Conservation (phyloP, 2,888 invertebrate genomes). For the Scrobipalpa costella region DNA sequence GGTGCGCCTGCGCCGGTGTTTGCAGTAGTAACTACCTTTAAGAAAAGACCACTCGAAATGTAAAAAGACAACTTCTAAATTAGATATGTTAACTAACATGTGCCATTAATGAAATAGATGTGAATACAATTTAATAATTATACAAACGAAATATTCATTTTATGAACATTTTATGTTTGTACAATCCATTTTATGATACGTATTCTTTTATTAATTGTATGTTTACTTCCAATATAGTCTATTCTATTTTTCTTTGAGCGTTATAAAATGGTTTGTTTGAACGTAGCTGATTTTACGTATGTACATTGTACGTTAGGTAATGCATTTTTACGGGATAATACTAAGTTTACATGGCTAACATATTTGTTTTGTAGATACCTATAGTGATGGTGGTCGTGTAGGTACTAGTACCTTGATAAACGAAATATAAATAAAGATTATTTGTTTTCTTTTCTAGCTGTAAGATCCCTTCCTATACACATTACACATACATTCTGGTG, state of each 20-base stretch:
- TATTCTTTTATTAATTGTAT: neutral
- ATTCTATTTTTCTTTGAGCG: neutral
- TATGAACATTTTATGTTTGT: slow-evolving; percentile 16
- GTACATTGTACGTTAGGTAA: no score
- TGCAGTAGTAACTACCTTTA: slow-evolving; percentile 3
- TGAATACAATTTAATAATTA: slow-evolving; percentile 4
- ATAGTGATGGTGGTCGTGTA: slow-evolving; percentile 40
- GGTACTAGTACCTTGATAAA: slow-evolving; percentile 69
- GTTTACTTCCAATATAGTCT: neutral
- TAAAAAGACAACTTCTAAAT: slow-evolving; percentile 45
- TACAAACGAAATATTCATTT: slow-evolving; percentile 20
- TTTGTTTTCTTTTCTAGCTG: slow-evolving; percentile 21
- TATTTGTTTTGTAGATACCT: slow-evolving; percentile 52
- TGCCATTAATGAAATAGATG: slow-evolving; percentile 61
- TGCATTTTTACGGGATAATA: slow-evolving; percentile 21
- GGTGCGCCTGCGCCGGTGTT: no score
- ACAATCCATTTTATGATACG: neutral
- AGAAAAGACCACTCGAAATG: neutral
- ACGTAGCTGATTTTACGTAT: neutral
- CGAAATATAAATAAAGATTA: slow-evolving; percentile 46
- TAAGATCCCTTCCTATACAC: neutral
- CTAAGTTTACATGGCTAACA: slow-evolving; percentile 51
- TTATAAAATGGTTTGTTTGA: slow-evolving; percentile 10
- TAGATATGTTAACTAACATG: slow-evolving; percentile 42
- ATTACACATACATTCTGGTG: neutral